phyloP scores from a whole-genome alignment of 2,888 invertebrate species.

The Mimas tiliae region DNA sequence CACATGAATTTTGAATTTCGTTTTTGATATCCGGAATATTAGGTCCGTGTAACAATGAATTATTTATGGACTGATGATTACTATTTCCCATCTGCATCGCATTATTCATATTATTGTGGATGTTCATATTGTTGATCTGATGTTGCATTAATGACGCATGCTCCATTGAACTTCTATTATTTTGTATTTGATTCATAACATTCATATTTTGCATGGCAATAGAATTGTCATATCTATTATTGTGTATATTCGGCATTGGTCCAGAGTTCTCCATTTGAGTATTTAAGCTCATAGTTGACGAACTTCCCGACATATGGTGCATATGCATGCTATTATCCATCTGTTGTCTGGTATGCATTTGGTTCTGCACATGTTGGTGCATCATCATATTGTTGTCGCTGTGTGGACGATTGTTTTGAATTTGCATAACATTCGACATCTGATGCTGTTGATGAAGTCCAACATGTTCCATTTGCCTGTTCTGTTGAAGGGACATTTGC shows the following conservation, averaged over 20 bases:
- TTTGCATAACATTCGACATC: slow-evolving; percentile 77
- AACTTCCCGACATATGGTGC: slow-evolving; percentile 74
- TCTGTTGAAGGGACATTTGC: slow-evolving; percentile 74
- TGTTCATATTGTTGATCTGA: slow-evolving; percentile 73
- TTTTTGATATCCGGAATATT: slow-evolving; percentile 80
- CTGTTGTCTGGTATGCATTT: slow-evolving; percentile 76
- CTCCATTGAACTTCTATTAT: slow-evolving; percentile 71
- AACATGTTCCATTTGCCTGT: slow-evolving; percentile 72
- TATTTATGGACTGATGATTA: slow-evolving; percentile 71
- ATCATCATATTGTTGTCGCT: slow-evolving; percentile 73
- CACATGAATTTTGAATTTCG: slow-evolving; percentile 76
- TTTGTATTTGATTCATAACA: slow-evolving; percentile 74
- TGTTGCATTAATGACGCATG: slow-evolving; percentile 77
- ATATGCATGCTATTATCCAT: slow-evolving; percentile 75
- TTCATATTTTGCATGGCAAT: slow-evolving; percentile 74
- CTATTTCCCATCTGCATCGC: slow-evolving; percentile 72
- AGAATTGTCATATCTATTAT: slow-evolving; percentile 71
- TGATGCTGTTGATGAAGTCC: slow-evolving; percentile 77
- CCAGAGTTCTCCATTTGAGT: slow-evolving; percentile 72
- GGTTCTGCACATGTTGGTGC: slow-evolving; percentile 75
- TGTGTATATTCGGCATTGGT: slow-evolving; percentile 66
- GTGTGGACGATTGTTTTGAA: slow-evolving; percentile 72
- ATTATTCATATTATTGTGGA: slow-evolving; percentile 69
- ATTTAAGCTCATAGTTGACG: slow-evolving; percentile 62
- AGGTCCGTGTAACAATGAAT: slow-evolving; percentile 72